Conservation (phyloP, 2,113 vertebrate genomes). For the Muscicapa adusta region DNA sequence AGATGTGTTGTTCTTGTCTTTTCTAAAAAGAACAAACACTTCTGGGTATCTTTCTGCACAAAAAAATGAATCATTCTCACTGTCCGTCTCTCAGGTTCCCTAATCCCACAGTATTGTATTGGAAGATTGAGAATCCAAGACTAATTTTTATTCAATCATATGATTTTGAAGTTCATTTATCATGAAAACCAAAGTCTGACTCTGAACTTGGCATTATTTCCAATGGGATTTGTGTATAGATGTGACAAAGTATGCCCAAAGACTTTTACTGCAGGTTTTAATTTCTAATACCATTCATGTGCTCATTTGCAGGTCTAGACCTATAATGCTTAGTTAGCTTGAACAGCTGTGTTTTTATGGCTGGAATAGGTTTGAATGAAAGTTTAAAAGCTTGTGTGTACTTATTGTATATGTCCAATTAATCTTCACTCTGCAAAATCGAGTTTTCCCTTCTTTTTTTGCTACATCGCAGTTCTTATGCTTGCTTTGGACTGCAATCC, state of each 20-base stretch:
- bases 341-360: constrained; percentile 54
- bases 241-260: not conserved
- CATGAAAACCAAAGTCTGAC: not conserved
- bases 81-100: not conserved
- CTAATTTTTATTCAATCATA: not conserved
- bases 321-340: constrained; percentile 50
- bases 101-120: not conserved
- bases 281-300: constrained; percentile 30
- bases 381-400: constrained; percentile 18
- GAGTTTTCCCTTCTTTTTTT: not conserved
- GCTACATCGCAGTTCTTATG: constrained; percentile 5
- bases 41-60: not conserved
- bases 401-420: constrained; percentile 31
- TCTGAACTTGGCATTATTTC: not conserved
- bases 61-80: not conserved
- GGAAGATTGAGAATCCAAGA: not conserved
- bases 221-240: not conserved
- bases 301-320: constrained; percentile 60
- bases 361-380: constrained; percentile 26
- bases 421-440: constrained; percentile 22
- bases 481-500: constrained; percentile 56
- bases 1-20: not conserved
- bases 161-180: not conserved
- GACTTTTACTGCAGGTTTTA: constrained; percentile 24
- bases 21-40: not conserved